Base-by-base conservation (phyloP, 1,140 invertebrate genomes). In the Macrostomum lignano region DNA sequence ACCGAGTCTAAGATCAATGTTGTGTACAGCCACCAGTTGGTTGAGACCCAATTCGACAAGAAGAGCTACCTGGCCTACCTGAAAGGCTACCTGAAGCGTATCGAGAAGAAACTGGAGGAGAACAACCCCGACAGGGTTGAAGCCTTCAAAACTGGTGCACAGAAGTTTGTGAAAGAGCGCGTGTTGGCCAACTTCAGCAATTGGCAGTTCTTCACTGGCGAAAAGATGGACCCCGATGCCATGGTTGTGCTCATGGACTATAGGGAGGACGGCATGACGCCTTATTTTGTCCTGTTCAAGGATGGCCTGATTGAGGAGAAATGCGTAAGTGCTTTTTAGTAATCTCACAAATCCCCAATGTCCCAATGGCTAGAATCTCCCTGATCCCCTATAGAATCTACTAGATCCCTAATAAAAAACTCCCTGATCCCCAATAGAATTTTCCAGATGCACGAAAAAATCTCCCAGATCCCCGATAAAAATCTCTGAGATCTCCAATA, bases 241-340 rank as follows among this genome's bases (percentile, higher is more conserved):
- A 41, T 41, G 40, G 33, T 39, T 4, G 26, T 41, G 11, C 25
- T 41, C n/a, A 6, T 6, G 4, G 22, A 28, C 15, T 41, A 39
- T 21, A 14, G 37, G n/a, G 40, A 39, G 19, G 40, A 41, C 37
- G 19, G 31, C 22, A 39, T 36, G 25, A 41, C 37, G 9, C 40
- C 40, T 31, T 33, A 31, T 19, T 38, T 38, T 30, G 33, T 41
- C 15, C 36, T 36, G 21, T 36, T 41, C 20, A 38, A 38, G 35
- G 40, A 41, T 36, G 40, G 40, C 24, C 17, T 41, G 14, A 31
- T 26, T n/a, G 40, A 39, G 20, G 40, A 39, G 24, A 41, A 41
- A 30, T 38, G 15, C n/a, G 26, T 31, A 36, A 15, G 5, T 33
- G n/a, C n/a, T 15, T 21, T 28, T 28, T n/a, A n/a, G 26, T 28